A percentile compares a stretch with the other conserved stretches of the same genome.
These are phyloP conservation scores for Oscheius sp. DNA, from an alignment of 2,888 invertebrate species.

Conservation along the genomic window DNA sequence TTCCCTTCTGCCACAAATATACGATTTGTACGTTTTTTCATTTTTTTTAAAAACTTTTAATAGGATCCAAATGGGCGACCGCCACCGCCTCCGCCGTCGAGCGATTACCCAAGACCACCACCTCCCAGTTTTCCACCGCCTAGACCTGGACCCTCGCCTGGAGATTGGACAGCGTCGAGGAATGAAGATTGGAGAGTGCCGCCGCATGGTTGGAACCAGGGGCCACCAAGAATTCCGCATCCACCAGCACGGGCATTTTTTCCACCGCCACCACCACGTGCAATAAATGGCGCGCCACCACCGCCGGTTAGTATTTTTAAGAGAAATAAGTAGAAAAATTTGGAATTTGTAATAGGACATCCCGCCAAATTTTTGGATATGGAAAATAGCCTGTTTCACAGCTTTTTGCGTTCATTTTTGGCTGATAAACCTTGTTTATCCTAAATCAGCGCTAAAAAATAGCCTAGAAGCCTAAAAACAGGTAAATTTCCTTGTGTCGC, in stretches of 20 bases:
- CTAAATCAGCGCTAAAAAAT: no score
- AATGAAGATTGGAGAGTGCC: not conserved
- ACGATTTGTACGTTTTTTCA: not conserved
- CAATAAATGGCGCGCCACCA: not conserved
- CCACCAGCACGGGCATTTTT: conserved; percentile 13
- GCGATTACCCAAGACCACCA: not conserved
- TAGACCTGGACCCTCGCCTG: not conserved
- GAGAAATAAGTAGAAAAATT: not conserved
- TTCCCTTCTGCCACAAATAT: conserved; percentile 29
- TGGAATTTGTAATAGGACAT: no score
- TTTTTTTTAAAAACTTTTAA: not conserved
- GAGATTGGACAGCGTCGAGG: not conserved
- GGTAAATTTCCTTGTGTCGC: no score
- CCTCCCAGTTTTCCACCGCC: not conserved
- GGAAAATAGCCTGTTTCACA: no score
- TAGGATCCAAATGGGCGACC: not conserved
- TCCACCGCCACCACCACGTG: conserved; percentile 4
- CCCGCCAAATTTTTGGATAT: no score
- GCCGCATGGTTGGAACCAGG: not conserved
- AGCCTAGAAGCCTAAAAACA: no score
- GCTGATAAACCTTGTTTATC: no score
- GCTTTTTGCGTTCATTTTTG: no score
- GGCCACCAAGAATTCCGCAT: not conserved
- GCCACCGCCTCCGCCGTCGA: conserved; percentile 5
- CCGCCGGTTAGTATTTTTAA: no score